A percentile compares a stretch with the other conserved stretches of the same genome.
phyloP scores from a whole-genome alignment of 2,113 vertebrate genomes.

The Sceloporus undulatus region DNA sequence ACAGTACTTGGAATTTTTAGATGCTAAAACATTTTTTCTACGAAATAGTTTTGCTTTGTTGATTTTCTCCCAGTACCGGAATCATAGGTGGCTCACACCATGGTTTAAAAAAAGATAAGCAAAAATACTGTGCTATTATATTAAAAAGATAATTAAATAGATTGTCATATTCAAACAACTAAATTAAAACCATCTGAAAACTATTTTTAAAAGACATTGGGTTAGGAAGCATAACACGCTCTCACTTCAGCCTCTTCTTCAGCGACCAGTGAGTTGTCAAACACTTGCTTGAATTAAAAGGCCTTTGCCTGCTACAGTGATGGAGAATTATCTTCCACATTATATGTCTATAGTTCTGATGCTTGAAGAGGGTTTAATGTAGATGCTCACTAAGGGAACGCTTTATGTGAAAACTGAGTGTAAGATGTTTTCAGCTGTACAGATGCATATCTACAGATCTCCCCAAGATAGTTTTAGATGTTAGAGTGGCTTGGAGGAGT shows the following conservation, averaged over 20 bases:
- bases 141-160: neutral
- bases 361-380: neutral
- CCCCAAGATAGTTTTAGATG: neutral
- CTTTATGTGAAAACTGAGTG: neutral
- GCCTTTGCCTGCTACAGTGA: neutral
- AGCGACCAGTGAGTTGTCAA: no score
- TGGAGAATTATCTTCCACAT: neutral
- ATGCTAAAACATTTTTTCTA: constrained; percentile 1
- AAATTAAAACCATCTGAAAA: neutral
- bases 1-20: neutral
- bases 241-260: no score
- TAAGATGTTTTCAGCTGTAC: neutral
- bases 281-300: no score
- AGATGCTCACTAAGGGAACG: neutral
- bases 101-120: no score
- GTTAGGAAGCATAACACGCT: no score
- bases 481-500: neutral
- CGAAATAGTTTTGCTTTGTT: no score
- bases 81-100: no score
- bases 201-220: neutral
- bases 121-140: neutral
- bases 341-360: neutral
- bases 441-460: neutral
- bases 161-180: no score
- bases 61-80: no score